Evolutionary conservation across 1,140 invertebrate species (phyloP).

Genomic region (Drosophila kanapiae): DNA sequence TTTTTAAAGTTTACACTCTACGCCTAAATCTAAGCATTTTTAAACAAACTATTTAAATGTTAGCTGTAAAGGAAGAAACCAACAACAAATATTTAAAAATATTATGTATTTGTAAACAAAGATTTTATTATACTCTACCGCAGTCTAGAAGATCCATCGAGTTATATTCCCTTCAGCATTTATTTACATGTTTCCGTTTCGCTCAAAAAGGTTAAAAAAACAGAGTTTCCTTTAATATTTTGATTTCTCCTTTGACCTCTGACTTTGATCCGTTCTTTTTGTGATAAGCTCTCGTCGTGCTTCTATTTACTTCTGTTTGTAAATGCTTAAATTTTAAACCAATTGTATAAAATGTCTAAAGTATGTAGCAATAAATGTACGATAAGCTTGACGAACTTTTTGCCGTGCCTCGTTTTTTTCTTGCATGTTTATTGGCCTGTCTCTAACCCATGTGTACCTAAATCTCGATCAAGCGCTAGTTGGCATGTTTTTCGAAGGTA

Average conservation of each 20-base stretch:
- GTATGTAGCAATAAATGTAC: constrained; percentile 72
- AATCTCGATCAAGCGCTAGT: constrained; percentile 10
- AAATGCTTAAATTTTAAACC: constrained; percentile 73
- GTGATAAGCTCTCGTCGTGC: constrained; percentile 72
- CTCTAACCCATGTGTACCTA: neutral
- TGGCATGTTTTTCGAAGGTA: neutral
- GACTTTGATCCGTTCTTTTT: constrained; percentile 29
- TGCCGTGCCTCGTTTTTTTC: constrained; percentile 46
- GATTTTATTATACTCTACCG: constrained; percentile 71
- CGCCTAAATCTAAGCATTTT: constrained; percentile 64
- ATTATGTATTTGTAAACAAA: constrained; percentile 76
- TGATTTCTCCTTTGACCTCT: constrained; percentile 7
- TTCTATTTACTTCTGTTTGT: constrained; percentile 69
- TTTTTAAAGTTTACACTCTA: constrained; percentile 61
- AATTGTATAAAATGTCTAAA: constrained; percentile 65
- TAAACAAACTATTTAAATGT: constrained; percentile 66
- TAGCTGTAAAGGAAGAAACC: constrained; percentile 40
- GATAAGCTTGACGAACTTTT: constrained; percentile 68
- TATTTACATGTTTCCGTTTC: constrained; percentile 43
- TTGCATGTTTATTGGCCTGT: constrained; percentile 37
- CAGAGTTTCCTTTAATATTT: constrained; percentile 23
- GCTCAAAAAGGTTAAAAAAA: constrained; percentile 56
- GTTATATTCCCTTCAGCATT: constrained; percentile 38
- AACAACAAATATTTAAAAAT: constrained; percentile 67
- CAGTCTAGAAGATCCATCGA: constrained; percentile 6